Base-by-base conservation (phyloP, 2,797 vertebrate species). In the Megalops cyprinoides region DNA sequence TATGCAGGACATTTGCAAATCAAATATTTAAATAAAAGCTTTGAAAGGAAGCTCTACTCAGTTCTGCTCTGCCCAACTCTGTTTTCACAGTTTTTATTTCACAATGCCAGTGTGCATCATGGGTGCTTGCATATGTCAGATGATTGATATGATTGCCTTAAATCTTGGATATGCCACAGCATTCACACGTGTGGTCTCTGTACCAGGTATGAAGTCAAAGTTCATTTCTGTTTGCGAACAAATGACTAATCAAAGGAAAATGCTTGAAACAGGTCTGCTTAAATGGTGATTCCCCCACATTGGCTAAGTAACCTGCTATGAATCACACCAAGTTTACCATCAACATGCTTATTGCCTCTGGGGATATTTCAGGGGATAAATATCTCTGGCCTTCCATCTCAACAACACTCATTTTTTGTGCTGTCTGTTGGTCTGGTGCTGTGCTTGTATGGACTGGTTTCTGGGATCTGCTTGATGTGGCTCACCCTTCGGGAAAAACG, bases 371-470 rank as follows among this genome's bases (percentile, higher is more conserved):
- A 79, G 53, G 73, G 76, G 2, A 74, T 42, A 71, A 25, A 60
- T 34, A 23, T 8, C 53, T 42, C 28, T 80, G 28, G 28, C 44
- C 31, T 62, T 6, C 37, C 44, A 23, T 6, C 31, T 75, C 58
- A 53, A 37, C 14, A 28, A 25, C 25, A 18, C 56, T 75, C 39
- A 18, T n/a, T 31, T 39, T 46, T n/a, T 34, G n/a, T 67, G 25
- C 80, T 82, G 65, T 81, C 75, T 81, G 74, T 77, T 78, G 80
- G 83, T 89, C 83, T 73, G 75, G 79, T 80, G 74, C 77, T 55
- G 25, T 91, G 86, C 91, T 90, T 93, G 93, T 88, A 92, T 84
- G 81, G 87, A 92, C 92, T 91, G 91, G 91, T 90, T 86, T 79
- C 51, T 89, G 78, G 85, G 86, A 86, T 91, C 85, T 86, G 77